Conservation (phyloP, 1,140 invertebrate genomes). For the Drosophila gunungcola region DNA sequence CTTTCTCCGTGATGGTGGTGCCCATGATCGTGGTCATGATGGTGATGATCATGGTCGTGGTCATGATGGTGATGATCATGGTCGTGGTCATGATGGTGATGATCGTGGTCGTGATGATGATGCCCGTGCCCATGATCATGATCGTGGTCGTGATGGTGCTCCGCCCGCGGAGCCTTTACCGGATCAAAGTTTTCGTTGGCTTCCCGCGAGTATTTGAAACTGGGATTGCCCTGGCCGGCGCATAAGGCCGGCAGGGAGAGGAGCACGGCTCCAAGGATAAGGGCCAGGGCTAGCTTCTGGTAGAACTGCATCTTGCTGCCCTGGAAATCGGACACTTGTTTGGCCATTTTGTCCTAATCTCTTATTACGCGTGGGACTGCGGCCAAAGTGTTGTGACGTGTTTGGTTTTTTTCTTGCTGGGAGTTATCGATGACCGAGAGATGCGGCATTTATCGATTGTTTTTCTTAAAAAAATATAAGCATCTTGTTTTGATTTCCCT, state of each 20-base stretch:
- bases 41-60: slow-evolving; percentile 53
- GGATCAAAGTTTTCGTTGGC: slow-evolving; percentile 87
- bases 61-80: slow-evolving; percentile 55
- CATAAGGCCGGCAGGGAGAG: slow-evolving; percentile 70
- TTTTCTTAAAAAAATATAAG: not conserved
- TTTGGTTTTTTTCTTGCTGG: slow-evolving; percentile 63
- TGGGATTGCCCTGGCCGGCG: slow-evolving; percentile 84
- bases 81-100: slow-evolving; percentile 64
- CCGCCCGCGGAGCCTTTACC: slow-evolving; percentile 52
- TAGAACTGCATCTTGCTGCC: slow-evolving; percentile 55
- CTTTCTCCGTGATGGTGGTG: slow-evolving; percentile 22
- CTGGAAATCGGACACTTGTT: slow-evolving; percentile 59
- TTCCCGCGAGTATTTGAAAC: slow-evolving; percentile 90
- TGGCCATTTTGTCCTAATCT: slow-evolving; percentile 46
- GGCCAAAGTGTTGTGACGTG: slow-evolving; percentile 64
- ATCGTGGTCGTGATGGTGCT: slow-evolving; percentile 63
- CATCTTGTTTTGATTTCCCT: not conserved
- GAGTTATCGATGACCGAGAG: slow-evolving; percentile 34
- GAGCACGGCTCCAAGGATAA: slow-evolving; percentile 58
- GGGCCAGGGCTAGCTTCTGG: slow-evolving; percentile 55
- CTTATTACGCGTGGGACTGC: slow-evolving; percentile 21
- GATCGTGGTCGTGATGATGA: slow-evolving; percentile 32
- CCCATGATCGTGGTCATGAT: slow-evolving; percentile 45
- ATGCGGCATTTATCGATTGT: not conserved
- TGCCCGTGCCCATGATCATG: slow-evolving; percentile 68